phyloP scores from a whole-genome alignment of 2,888 invertebrate genomes.

The Drosophila nr. medialis region DNA sequence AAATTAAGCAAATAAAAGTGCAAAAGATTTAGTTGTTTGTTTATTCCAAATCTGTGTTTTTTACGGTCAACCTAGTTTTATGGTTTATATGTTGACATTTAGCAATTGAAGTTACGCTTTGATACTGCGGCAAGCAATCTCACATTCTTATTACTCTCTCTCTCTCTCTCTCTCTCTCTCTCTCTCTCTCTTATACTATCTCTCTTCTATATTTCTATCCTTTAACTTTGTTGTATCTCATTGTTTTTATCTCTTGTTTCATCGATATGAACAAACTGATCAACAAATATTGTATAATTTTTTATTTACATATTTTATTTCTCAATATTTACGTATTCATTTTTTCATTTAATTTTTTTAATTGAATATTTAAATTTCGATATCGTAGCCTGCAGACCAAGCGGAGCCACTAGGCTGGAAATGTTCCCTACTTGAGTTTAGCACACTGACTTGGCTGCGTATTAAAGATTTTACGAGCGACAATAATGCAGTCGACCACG shows the following conservation, averaged over 20 bases:
- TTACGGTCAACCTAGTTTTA: slow-evolving; percentile 28
- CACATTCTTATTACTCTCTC: background rate
- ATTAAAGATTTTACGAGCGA: slow-evolving; percentile 60
- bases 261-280: background rate
- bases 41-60: slow-evolving; percentile 21
- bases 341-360: background rate
- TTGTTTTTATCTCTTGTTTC: background rate
- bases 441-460: slow-evolving; percentile 22
- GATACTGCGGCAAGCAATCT: background rate
- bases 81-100: slow-evolving; percentile 37
- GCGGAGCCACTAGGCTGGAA: background rate
- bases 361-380: background rate
- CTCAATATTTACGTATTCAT: background rate
- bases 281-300: background rate
- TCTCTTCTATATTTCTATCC: background rate
- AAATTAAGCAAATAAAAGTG: slow-evolving; percentile 21
- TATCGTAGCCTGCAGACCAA: background rate
- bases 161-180: background rate
- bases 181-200: background rate
- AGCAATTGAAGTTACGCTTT: slow-evolving; percentile 16
- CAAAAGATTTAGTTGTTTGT: slow-evolving; percentile 48
- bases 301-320: background rate
- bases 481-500: slow-evolving; percentile 34
- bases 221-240: too few species aligned
- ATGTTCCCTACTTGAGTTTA: slow-evolving; percentile 14